Evolutionary conservation across 1,140 invertebrate species (phyloP).

Genomic region (Hycleus cichorii): DNA sequence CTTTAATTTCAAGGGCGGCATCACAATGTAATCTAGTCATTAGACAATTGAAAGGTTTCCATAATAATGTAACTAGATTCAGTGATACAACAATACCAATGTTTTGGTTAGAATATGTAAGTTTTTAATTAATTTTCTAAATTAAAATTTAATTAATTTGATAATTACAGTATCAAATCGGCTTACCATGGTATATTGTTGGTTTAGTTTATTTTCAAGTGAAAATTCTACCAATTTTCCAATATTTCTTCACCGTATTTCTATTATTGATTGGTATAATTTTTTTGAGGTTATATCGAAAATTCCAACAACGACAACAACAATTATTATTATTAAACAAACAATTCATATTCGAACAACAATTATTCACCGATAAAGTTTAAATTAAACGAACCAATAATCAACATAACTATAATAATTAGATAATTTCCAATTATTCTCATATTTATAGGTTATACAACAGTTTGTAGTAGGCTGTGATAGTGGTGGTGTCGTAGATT

Average conservation of each 20-base stretch:
- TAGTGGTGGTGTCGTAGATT: no score
- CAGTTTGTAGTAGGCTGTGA: no score
- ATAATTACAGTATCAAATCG: constrained; percentile 50
- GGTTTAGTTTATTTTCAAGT: constrained; percentile 45
- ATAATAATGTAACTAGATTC: constrained; percentile 42
- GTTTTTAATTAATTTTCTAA: constrained; percentile 28
- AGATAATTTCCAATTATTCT: no score
- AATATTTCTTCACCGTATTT: background rate
- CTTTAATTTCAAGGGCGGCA: constrained; percentile 47
- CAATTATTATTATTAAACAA: no score
- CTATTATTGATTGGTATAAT: no score
- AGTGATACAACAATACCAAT: constrained; percentile 49
- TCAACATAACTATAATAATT: no score
- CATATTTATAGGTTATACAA: no score
- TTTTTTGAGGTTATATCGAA: no score
- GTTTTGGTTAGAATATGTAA: constrained; percentile 60
- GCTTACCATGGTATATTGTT: constrained; percentile 47
- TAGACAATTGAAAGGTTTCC: constrained; percentile 43
- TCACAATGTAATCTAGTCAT: constrained; percentile 52
- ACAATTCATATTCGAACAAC: no score
- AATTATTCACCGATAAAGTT: no score
- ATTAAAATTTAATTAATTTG: background rate
- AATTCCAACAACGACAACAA: no score
- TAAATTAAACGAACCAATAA: no score
- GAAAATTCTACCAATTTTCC: constrained; percentile 40